Conservation (phyloP, 2,113 vertebrate species). For the Equus przewalskii region DNA sequence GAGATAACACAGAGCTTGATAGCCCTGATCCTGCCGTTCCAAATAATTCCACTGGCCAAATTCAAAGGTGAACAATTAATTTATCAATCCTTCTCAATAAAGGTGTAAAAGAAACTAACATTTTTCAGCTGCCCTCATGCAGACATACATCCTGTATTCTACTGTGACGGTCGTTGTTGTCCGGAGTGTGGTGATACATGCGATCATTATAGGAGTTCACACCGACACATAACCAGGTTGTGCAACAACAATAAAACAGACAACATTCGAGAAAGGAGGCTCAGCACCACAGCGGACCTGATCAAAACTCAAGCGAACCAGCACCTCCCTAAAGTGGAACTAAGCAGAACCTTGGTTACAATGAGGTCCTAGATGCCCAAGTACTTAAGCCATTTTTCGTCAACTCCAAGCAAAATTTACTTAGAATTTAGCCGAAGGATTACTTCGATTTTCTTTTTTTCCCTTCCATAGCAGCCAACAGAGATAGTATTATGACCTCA, state of each 20-base stretch:
- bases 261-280: not conserved
- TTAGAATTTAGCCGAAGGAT: conserved; percentile 52
- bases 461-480: not conserved
- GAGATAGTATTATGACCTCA: not conserved
- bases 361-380: not conserved
- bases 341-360: not conserved
- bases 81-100: conserved; percentile 26
- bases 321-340: not conserved
- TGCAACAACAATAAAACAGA: not conserved
- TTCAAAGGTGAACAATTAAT: not conserved
- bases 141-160: not conserved
- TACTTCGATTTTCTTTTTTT: conserved; percentile 24
- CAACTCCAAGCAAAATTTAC: conserved; percentile 49
- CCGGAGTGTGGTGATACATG: not conserved
- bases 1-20: not conserved
- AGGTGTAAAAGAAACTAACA: not conserved
- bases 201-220: not conserved
- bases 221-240: not conserved
- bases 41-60: not conserved
- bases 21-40: not conserved
- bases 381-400: conserved; percentile 46
- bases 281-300: not conserved
- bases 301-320: conserved; percentile 5
- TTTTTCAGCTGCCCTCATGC: not conserved
- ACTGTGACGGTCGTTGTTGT: not conserved